These are phyloP conservation scores for Amphipyra tragopoginis DNA, from an alignment of 2,888 invertebrate species.

Conservation along the genomic window DNA sequence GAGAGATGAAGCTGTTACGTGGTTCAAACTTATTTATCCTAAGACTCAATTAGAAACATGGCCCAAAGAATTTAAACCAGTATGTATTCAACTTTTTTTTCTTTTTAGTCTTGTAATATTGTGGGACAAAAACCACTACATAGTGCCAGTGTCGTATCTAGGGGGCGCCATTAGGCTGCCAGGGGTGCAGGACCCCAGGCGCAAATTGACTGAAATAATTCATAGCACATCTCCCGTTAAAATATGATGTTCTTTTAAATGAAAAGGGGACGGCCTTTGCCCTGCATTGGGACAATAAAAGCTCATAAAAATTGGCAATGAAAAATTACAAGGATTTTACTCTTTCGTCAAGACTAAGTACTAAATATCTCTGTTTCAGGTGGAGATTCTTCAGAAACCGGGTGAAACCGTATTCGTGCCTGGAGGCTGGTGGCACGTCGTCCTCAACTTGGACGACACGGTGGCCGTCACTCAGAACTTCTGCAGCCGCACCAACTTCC, in stretches of 20 bases:
- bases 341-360: too few species aligned
- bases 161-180: too few species aligned
- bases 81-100: slow-evolving; percentile 69
- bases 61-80: slow-evolving; percentile 97
- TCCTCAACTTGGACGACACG: slow-evolving; percentile 98
- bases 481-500: slow-evolving; percentile 98
- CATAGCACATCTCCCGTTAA: too few species aligned
- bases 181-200: too few species aligned
- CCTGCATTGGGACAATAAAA: too few species aligned
- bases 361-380: slow-evolving; percentile 76
- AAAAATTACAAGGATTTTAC: too few species aligned
- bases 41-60: slow-evolving; percentile 96
- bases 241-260: too few species aligned
- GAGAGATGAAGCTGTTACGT: slow-evolving; percentile 99
- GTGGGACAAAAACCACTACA: background rate
- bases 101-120: background rate
- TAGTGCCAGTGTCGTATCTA: too few species aligned
- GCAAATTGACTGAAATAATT: too few species aligned
- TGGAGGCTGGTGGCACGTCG: slow-evolving; percentile 99
- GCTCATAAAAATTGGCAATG: too few species aligned
- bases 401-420: slow-evolving; percentile 99
- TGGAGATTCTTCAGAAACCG: slow-evolving; percentile 98
- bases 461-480: slow-evolving; percentile 99
- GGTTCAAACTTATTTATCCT: slow-evolving; percentile 99
- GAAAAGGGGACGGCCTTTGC: too few species aligned